Evolutionary conservation across 1,140 invertebrate species (phyloP).

Genomic region (Meteorus sp.): DNA sequence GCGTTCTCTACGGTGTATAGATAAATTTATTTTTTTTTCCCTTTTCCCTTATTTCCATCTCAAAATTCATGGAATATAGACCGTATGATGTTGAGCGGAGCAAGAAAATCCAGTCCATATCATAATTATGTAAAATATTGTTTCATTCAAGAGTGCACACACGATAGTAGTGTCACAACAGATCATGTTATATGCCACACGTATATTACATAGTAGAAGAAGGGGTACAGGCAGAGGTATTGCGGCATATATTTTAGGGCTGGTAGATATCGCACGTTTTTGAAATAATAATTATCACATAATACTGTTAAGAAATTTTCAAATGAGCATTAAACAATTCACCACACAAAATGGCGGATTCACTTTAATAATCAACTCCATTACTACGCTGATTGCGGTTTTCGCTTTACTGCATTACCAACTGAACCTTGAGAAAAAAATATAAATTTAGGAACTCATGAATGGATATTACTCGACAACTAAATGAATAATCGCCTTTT

Average conservation of each 20-base stretch:
- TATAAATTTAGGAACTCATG: not conserved
- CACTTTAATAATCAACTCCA: too few species aligned
- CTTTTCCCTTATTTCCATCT: conserved; percentile 29
- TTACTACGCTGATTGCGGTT: too few species aligned
- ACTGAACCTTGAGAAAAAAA: not conserved
- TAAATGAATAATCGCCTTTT: not conserved
- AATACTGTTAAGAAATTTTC: not conserved
- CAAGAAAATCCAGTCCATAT: too few species aligned
- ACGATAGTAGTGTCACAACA: too few species aligned
- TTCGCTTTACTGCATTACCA: too few species aligned
- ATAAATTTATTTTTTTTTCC: conserved; percentile 16
- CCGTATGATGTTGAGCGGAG: too few species aligned
- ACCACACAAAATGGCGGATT: conserved; percentile 1
- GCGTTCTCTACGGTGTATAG: conserved; percentile 3
- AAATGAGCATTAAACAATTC: not conserved
- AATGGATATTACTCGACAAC: too few species aligned
- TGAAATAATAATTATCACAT: not conserved
- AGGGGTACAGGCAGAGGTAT: not conserved
- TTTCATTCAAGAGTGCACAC: too few species aligned
- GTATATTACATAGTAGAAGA: too few species aligned
- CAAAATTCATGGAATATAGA: too few species aligned
- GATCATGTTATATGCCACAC: too few species aligned
- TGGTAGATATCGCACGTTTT: not conserved
- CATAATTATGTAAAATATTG: too few species aligned
- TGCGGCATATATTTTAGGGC: not conserved